Evolutionary conservation across 1,140 invertebrate genomes (phyloP), one percentile per base, ranked within the genome.

Genomic region (Acromyrmex heyeri): DNA sequence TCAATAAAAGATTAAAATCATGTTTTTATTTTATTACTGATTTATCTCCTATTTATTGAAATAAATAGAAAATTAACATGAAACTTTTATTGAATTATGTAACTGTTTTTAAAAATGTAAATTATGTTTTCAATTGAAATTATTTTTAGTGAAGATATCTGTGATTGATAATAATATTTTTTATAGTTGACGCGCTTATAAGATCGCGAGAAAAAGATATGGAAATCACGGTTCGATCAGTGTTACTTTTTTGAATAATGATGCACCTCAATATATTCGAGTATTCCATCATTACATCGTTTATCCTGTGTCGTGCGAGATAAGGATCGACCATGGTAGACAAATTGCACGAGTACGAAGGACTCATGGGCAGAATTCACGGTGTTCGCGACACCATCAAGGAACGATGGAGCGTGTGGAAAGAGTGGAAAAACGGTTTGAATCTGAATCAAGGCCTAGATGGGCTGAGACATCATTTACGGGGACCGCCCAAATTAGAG

Each of bases 341-440:
- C 83, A 98, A 98, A 94, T 94, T 98, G 75, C 96, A 97, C 90
- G 97, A 97, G 86, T 98, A 98, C 92, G 96, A 97, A 91, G 97
- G 97, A 8, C 93, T 97, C 38, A 92, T 96, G 0, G 97, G 97
- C n/a, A 95, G 97, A 44, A 92, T 97, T n/a, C 97, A 98, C 91
- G 94, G 95, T 34, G 95, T 96, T 70, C 95, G 97, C 44, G 97
- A 98, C 48, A 95, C 95, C 61, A 93, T 96, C 24, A 96, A 95
- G 76, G 96, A 97, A 91, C 95, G 95, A 88, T 97, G 96, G 95
- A 91, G 94, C 4, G 92, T 93, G 12, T 97, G 96, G 95, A 96
- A 96, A 75, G 96, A 97, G 73, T 95, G 94, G 94, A 95, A 94
- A 75, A 92, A 88, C 92, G 95, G 86, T 91, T 96, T 94, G 95